Base-by-base conservation (phyloP, 1,140 invertebrate genomes). In the Bombus ignitus region DNA sequence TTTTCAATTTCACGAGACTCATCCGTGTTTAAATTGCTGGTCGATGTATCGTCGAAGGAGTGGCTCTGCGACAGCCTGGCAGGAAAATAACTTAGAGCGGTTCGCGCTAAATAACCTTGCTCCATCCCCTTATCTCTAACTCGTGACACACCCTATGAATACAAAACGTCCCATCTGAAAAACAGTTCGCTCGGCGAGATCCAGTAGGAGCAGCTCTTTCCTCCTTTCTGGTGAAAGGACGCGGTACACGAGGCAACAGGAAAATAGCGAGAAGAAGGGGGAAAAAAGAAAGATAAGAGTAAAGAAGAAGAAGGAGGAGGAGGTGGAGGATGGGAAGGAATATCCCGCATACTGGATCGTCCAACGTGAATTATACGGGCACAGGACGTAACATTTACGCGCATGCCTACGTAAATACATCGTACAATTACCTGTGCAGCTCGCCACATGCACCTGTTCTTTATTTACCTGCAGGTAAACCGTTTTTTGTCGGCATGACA, bases 391-490 rank as follows among this genome's bases (percentile, higher is more conserved):
- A 47, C 83, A 73, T 68, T 88, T 77, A 81, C 76, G 57, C 59
- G 68, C 83, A 74, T 86, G 57, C 75, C 84, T 80, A 66, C 83
- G 70, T 89, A 86, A 89, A 89, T 87, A 81, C 84, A 57, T 66
- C 47, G 81, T 74, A 83, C 86, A 87, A 89, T 89, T 89, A 89
- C 62, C 53, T 9, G 59, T 28, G 47, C 53, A 73, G 18, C 82
- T 71, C 62, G 44, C 42, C 35, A 28, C 68, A 39, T 70, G 87
- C 87, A 89, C 83, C 88, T 89, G 88, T 77, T 89, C 88, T 78
- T 88, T 89, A 89, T 87, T 89, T 89, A 89, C 86, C 80, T 42
- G 78, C 66, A 59, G 72, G 77, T 79, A 81, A 81, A 68, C 25
- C 82, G 78, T 77, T 88, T 84, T 89, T 87, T 42, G 13, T 66